Conservation (phyloP, 2,797 vertebrate genomes). For the Sebastes aleutianus region DNA sequence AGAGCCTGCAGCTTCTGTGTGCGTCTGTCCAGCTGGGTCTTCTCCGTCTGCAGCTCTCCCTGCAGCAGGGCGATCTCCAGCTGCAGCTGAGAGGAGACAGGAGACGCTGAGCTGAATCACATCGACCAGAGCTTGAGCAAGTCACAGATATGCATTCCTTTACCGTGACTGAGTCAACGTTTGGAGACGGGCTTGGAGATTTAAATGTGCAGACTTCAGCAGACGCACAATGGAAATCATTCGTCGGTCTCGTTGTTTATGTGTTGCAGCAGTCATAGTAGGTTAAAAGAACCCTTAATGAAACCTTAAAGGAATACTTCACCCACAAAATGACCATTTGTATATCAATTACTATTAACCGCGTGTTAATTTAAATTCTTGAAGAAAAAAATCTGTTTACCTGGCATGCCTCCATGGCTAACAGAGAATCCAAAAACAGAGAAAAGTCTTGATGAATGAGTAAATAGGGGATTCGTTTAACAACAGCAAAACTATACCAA, state of each 20-base stretch:
- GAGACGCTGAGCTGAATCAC: constrained; percentile 44
- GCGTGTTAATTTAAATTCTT: neutral
- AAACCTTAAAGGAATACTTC: neutral
- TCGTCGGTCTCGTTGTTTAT: neutral
- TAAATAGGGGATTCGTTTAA: too few species aligned
- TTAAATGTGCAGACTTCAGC: constrained; percentile 24
- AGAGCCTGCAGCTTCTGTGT: constrained; percentile 79
- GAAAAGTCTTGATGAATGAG: too few species aligned
- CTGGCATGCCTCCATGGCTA: neutral
- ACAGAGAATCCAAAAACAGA: too few species aligned
- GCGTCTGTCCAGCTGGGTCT: constrained; percentile 74
- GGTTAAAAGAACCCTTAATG: neutral
- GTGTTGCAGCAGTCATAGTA: neutral
- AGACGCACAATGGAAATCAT: neutral
- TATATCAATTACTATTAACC: neutral
- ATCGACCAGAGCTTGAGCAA: constrained; percentile 34
- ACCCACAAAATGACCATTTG: neutral
- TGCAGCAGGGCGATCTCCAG: constrained; percentile 89
- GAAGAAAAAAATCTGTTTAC: neutral
- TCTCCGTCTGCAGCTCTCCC: constrained; percentile 87
- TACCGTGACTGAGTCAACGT: constrained; percentile 6
- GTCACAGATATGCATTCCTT: constrained; percentile 54
- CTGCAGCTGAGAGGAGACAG: constrained; percentile 82
- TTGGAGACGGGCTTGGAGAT: neutral
- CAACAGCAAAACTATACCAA: neutral